Conservation (phyloP, 2,797 vertebrate genomes). For the Otolemur crassicaudatus region DNA sequence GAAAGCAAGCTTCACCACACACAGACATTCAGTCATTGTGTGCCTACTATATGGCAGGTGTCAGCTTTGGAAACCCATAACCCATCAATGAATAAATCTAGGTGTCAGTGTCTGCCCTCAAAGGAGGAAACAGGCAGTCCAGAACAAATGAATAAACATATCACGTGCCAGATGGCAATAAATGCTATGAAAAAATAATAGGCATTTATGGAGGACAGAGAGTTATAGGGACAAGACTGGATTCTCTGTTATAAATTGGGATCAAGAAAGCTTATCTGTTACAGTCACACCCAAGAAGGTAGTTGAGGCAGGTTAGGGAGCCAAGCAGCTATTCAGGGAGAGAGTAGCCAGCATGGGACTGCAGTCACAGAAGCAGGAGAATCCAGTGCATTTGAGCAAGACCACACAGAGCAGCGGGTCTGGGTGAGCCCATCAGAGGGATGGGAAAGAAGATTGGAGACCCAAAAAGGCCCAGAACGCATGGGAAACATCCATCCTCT, state of each 20-base stretch:
- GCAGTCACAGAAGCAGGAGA: not conserved
- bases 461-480: not conserved
- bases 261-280: not conserved
- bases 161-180: not conserved
- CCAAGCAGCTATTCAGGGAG: not conserved
- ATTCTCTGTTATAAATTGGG: not conserved
- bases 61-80: not conserved
- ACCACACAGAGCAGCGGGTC: not conserved
- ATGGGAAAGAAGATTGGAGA: not conserved
- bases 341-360: not conserved
- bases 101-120: not conserved
- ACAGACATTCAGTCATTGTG: not conserved
- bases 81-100: conserved; percentile 23
- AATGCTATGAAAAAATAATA: not conserved
- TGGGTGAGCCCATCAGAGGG: not conserved
- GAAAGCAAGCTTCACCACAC: not conserved
- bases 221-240: not conserved
- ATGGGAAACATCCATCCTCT: not conserved
- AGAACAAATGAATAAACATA: not conserved
- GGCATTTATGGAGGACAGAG: not conserved
- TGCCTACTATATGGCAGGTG: not conserved
- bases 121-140: not conserved
- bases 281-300: no score
- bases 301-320: no score
- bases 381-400: not conserved